Base-by-base conservation (phyloP, 2,888 invertebrate species). In the Himalopsyche kuldschensis region DNA sequence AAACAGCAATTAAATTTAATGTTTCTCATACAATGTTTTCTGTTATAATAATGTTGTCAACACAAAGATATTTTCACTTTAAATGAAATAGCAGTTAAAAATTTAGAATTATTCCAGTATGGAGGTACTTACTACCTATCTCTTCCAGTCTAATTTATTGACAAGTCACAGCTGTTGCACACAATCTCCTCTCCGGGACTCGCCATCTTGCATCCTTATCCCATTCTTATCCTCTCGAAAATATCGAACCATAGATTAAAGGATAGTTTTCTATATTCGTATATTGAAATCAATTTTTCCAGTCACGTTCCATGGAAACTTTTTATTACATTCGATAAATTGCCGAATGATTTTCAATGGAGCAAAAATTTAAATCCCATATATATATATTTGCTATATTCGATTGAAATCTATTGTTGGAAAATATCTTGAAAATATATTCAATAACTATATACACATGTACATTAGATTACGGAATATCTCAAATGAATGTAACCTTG, bases 141-240 rank as follows among this genome's bases (percentile, higher is more conserved):
- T 6, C 55, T 55, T 55, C 1, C 24, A 55, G 55, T n/a, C 20
- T 84, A 81, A 84, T 81, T 84, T 84, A 84, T 84, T 77, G 77
- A 48, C 69, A 55, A 78, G 78, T 27, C 41, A 63, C 81, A 81
- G 81, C 84, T 81, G 84, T 81, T 84, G 84, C 80, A 63, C 27
- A 30, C 31, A 30, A 30, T 30, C 75, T 31, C 75, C 30, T 30
- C 75, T 31, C 75, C 30, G 17, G 75, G 31, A 75, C 30, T n/a
- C 75, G 10, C 75, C 75, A 30, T 32, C 30, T 30, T 10, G 31
- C 75, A 24, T 15, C 75, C 75, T n/a, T 5, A 6, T 20, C 30
- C 75, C 31, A 75, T 31, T 17, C 30, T n/a, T 32, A n/a, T 27
- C 31, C 75, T n/a, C 4, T 17, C 75, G 15, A 41, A 55, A 20